Evolutionary conservation across 2,797 vertebrate genomes (phyloP), one percentile per base, ranked within the genome.

Genomic region (Chiloscyllium punctatum): DNA sequence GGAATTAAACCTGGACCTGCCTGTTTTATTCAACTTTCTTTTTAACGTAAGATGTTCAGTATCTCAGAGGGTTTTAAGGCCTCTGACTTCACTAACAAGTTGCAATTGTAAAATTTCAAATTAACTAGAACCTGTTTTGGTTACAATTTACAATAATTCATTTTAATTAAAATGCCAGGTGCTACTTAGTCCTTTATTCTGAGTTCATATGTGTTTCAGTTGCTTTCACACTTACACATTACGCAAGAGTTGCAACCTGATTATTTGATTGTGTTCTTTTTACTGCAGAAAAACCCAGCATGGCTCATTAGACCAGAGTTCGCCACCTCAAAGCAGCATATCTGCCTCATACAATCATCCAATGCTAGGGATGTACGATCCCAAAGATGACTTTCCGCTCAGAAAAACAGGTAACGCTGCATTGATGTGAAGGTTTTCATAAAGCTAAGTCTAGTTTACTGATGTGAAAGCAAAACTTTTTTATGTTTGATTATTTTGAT

Each of bases 281-380:
- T 16, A n/a, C 71, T 96, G 95, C 97, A 99, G 99, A 98, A 99
- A 99, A 97, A 99, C 99, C 5, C 99, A 99, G 97, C 99, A 99
- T 97, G 99, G 99, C 97, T 99, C 99, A 84, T 97, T 99, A 97
- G 99, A 99, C 97, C 99, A 99, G 98, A 99, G 99, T 96, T 99
- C 99, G 95, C 99, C 99, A 5, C 99, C 99, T 13, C 99, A 99
- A 96, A 98, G 99, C 0, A 98, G 98, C n/a, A 96, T 98, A 92
- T 98, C 98, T 0, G 97, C 98, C 96, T 98, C 98, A 95, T 99
- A 99, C 97, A 98, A 98, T 97, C 98, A 99, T 96, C 98, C 98
- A 0, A 97, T 99, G 95, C 98, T 99, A 97, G 99, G 99, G 79
- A 98, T 99, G 97, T 99, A 99, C 0, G 99, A 99, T 97, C 97